phyloP scores from a whole-genome alignment of 1,140 invertebrate species.

The Grapholita molesta region DNA sequence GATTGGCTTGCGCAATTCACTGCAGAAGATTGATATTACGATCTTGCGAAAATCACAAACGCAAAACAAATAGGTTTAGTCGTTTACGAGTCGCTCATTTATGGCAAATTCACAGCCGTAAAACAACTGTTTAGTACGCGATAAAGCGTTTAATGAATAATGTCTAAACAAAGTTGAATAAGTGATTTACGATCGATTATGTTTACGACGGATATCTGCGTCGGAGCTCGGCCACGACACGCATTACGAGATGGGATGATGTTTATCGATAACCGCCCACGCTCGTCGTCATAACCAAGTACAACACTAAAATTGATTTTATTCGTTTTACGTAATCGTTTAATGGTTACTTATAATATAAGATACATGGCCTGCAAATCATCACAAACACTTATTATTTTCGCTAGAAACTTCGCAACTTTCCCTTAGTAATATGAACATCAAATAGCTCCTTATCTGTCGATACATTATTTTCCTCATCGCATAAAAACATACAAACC shows the following conservation, averaged over 20 bases:
- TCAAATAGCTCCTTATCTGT: not conserved
- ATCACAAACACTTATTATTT: not conserved
- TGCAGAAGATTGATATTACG: constrained; percentile 21
- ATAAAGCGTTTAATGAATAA: constrained; percentile 22
- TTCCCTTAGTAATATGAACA: not conserved
- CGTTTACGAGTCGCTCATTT: constrained; percentile 9
- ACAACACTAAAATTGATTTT: constrained; percentile 20
- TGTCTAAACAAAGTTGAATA: constrained; percentile 46
- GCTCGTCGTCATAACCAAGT: not conserved
- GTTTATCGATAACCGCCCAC: constrained; percentile 22
- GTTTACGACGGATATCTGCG: constrained; percentile 47
- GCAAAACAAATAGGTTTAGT: not conserved
- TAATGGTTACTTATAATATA: not conserved
- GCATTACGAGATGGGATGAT: constrained; percentile 25
- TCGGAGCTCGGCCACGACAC: constrained; percentile 26
- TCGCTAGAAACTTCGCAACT: not conserved
- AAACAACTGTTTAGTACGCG: constrained; percentile 11
- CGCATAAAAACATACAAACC: constrained; percentile 29
- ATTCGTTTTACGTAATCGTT: not conserved
- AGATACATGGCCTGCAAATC: not conserved
- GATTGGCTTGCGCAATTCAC: constrained; percentile 31
- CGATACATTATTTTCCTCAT: constrained; percentile 8
- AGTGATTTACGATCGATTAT: constrained; percentile 54
- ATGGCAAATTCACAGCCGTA: not conserved
- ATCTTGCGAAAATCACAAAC: not conserved